Evolutionary conservation across 1,140 invertebrate species (phyloP).

Genomic region (Drosophila parvula): DNA sequence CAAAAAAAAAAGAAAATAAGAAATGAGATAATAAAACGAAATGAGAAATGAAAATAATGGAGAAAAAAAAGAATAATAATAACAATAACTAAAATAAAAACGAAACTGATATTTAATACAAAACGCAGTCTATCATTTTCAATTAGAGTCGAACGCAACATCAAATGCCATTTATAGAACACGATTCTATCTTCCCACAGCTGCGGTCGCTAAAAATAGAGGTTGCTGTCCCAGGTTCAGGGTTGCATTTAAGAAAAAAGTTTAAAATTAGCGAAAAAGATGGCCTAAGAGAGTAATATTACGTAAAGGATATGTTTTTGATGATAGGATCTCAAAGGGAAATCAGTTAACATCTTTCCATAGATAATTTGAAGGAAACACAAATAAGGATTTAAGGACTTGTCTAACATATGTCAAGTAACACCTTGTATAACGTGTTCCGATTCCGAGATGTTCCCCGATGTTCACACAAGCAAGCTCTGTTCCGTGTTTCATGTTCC

Average conservation of each 20-base stretch:
- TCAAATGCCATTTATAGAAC: conserved; percentile 6
- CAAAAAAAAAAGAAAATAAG: conserved; percentile 9
- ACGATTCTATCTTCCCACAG: conserved; percentile 1
- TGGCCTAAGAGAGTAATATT: too few species aligned
- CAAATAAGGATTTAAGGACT: too few species aligned
- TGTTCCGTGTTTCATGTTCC: conserved; percentile 29
- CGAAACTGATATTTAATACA: conserved; percentile 80
- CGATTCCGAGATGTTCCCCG: not conserved
- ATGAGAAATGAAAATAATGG: conserved; percentile 43
- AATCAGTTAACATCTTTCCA: not conserved
- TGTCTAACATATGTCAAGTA: not conserved
- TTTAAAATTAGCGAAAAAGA: too few species aligned
- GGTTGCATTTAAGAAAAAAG: not conserved
- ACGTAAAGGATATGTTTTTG: not conserved
- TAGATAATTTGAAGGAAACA: too few species aligned
- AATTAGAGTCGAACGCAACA: conserved; percentile 4
- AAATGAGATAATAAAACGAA: conserved; percentile 30
- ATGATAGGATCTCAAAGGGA: not conserved
- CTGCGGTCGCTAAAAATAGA: not conserved
- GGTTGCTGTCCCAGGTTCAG: not conserved
- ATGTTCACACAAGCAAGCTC: not conserved
- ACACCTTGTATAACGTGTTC: not conserved
- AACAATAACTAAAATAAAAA: conserved; percentile 73
- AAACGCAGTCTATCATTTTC: conserved; percentile 67
- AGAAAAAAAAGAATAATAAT: conserved; percentile 66